Percentiles rank a stretch among this genome's conserved stretches.
Conservation (phyloP, 2,888 invertebrate species). For the Tetranychus truncatus region DNA sequence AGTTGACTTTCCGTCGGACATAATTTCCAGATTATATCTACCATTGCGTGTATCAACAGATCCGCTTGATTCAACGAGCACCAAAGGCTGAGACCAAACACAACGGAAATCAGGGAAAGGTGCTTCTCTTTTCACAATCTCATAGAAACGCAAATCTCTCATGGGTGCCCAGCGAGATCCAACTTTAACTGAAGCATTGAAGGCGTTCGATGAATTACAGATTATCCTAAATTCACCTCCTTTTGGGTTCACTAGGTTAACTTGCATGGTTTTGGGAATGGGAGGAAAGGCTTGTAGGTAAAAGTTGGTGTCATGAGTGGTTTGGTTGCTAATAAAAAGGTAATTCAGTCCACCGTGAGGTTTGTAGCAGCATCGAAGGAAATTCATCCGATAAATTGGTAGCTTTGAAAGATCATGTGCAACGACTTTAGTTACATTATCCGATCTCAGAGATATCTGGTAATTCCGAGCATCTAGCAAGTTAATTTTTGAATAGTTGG, state of each 20-base stretch:
- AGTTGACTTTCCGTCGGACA: not conserved
- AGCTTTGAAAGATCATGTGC: not conserved
- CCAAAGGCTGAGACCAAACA: not conserved
- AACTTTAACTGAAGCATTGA: constrained; percentile 1
- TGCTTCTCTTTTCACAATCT: not conserved
- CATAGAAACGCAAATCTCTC: not conserved
- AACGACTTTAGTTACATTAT: not conserved
- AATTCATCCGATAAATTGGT: not conserved
- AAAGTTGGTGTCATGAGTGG: not conserved
- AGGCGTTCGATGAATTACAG: not conserved
- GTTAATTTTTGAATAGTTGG: not conserved
- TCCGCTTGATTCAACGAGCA: not conserved
- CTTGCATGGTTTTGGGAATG: not conserved
- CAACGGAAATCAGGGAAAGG: constrained; percentile 6
- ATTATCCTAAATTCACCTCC: not conserved
- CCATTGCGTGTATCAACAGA: not conserved
- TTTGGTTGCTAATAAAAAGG: not conserved
- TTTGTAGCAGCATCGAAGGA: not conserved
- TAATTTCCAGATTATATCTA: constrained; percentile 2
- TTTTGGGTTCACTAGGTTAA: not conserved
- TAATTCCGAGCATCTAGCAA: not conserved
- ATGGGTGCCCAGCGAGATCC: not conserved
- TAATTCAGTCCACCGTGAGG: not conserved
- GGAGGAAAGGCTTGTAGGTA: constrained; percentile 4
- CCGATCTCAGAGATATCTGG: not conserved